Percentiles rank a stretch among this genome's conserved stretches.
Evolutionary conservation across 2,888 invertebrate genomes (phyloP).

Genomic region (Buathra laborator): DNA sequence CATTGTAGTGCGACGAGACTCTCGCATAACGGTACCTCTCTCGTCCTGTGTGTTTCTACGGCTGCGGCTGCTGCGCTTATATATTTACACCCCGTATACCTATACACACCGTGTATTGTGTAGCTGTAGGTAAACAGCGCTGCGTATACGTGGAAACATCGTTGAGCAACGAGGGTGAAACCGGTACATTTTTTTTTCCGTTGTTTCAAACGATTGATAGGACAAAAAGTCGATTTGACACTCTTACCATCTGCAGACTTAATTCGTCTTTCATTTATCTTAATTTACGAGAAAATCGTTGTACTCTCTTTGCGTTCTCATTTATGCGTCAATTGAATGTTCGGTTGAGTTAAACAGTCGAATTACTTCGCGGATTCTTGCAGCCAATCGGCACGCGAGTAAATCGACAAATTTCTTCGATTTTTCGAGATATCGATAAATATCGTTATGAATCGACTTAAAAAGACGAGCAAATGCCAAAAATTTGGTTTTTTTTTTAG

Average conservation of each 20-base stretch:
- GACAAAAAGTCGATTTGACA: neutral
- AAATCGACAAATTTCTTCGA: neutral
- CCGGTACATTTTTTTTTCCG: conserved; percentile 8
- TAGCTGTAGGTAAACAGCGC: neutral
- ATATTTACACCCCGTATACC: conserved; percentile 23
- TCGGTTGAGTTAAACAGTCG: too few species aligned
- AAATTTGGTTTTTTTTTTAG: too few species aligned
- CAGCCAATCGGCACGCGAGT: too few species aligned
- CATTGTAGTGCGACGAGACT: conserved; percentile 44
- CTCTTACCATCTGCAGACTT: neutral
- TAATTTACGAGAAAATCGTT: too few species aligned
- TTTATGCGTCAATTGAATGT: too few species aligned
- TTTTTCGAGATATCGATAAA: neutral
- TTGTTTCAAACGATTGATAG: conserved; percentile 13
- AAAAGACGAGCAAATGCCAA: too few species aligned
- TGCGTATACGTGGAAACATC: conserved; percentile 19
- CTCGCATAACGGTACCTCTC: conserved; percentile 52
- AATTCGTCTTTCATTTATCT: too few species aligned
- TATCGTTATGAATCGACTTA: too few species aligned
- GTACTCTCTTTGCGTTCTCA: too few species aligned
- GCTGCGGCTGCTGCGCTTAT: conserved; percentile 24
- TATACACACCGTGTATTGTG: conserved; percentile 13
- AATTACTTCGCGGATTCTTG: too few species aligned
- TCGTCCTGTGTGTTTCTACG: conserved; percentile 40
- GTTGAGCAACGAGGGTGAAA: conserved; percentile 5